Percentiles rank a stretch among this genome's conserved stretches.
phyloP scores from a whole-genome alignment of 1,140 invertebrate genomes.

The Colletes latitarsis region DNA sequence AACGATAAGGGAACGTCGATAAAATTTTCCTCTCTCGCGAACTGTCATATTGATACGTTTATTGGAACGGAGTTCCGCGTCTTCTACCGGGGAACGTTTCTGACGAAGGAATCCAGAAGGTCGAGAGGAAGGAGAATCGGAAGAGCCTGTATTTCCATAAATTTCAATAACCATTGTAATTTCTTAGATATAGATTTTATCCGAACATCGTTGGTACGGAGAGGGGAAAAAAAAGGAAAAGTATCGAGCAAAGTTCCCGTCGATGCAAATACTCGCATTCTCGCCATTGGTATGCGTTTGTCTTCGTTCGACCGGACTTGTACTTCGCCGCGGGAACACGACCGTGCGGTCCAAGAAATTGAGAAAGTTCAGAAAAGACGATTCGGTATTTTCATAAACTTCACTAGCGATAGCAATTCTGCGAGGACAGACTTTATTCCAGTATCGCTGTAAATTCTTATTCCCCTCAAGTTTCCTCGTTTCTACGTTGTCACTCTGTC shows the following conservation, averaged over 20 bases:
- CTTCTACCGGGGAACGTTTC: no score
- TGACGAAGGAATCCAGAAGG: neutral
- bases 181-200: neutral
- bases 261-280: neutral
- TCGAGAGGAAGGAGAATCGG: neutral
- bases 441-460: conserved; percentile 15
- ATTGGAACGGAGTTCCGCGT: neutral
- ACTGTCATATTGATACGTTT: neutral
- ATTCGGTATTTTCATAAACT: conserved; percentile 17
- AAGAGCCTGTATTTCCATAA: conserved; percentile 1
- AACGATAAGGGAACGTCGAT: neutral
- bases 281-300: neutral
- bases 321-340: neutral
- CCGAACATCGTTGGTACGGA: no score
- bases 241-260: neutral
- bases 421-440: neutral
- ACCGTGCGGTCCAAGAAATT: neutral
- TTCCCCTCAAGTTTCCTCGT: conserved; percentile 7
- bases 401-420: conserved; percentile 3
- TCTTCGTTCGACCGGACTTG: neutral
- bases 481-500: neutral
- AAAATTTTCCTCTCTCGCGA: conserved; percentile 9
- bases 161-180: conserved; percentile 1
- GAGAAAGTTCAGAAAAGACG: neutral
- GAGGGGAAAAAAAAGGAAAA: no score